phyloP scores from a whole-genome alignment of 1,140 invertebrate species.

The Acromyrmex echinatior region DNA sequence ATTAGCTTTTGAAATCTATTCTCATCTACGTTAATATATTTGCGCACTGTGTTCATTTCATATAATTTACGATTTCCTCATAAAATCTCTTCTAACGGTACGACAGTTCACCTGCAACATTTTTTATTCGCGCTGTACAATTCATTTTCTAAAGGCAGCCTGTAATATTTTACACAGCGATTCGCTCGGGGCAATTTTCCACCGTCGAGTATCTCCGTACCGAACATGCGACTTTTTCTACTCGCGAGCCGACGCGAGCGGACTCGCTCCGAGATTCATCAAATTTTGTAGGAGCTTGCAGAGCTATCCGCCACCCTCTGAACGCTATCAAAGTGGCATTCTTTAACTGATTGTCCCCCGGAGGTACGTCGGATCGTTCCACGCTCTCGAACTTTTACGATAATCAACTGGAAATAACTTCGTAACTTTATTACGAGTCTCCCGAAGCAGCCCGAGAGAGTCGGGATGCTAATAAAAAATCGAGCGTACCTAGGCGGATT shows the following conservation, averaged over 20 bases:
- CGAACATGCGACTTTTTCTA: constrained; percentile 49
- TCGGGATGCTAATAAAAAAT: constrained; percentile 67
- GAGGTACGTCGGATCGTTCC: constrained; percentile 76
- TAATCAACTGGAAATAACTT: constrained; percentile 82
- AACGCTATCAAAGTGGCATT: constrained; percentile 81
- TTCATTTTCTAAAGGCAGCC: constrained; percentile 60
- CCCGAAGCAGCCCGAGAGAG: constrained; percentile 42
- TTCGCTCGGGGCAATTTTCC: constrained; percentile 58
- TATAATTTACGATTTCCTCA: constrained; percentile 54
- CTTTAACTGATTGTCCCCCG: constrained; percentile 81
- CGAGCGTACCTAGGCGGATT: constrained; percentile 60
- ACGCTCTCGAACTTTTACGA: constrained; percentile 79
- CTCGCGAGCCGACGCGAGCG: constrained; percentile 13
- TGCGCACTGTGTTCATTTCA: constrained; percentile 43
- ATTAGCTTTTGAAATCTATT: constrained; percentile 32
- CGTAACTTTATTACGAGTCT: constrained; percentile 80
- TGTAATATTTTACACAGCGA: constrained; percentile 42
- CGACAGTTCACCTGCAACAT: constrained; percentile 36
- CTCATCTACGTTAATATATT: constrained; percentile 40
- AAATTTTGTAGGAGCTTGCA: constrained; percentile 75
- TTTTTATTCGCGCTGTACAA: constrained; percentile 14
- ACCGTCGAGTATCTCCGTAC: constrained; percentile 47
- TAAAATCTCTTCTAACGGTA: constrained; percentile 43
- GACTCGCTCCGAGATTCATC: constrained; percentile 73
- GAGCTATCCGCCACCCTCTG: constrained; percentile 60